Percentiles rank a stretch among this genome's conserved stretches.
Conservation (phyloP, 2,113 vertebrate genomes). For the Pangasianodon gigas region DNA sequence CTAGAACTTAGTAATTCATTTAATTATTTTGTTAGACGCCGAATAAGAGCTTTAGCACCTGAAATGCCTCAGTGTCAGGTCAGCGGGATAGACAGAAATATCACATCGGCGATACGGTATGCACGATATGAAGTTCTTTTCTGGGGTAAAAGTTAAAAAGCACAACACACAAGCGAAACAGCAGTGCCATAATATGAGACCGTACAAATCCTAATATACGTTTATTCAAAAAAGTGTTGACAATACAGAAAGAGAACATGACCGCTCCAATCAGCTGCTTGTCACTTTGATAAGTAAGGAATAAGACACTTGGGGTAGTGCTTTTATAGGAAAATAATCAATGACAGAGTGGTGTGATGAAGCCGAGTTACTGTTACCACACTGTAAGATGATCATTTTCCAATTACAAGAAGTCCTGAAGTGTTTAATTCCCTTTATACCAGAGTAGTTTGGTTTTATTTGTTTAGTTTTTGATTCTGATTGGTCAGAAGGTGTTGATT, state of each 20-base stretch:
- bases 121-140: background rate
- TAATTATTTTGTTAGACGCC: background rate
- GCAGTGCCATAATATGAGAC: background rate
- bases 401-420: no score
- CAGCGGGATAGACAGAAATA: background rate
- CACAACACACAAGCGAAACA: background rate
- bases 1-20: rapidly evolving
- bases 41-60: background rate
- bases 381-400: background rate
- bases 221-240: background rate
- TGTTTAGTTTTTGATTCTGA: background rate
- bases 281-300: background rate
- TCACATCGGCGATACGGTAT: background rate
- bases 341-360: background rate
- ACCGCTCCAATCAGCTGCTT: no score
- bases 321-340: background rate
- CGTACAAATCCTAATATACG: background rate
- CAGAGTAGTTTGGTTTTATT: background rate
- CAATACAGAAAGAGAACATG: background rate
- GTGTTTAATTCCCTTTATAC: background rate
- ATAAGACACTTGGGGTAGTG: background rate
- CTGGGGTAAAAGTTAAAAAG: background rate
- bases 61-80: background rate
- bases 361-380: background rate
- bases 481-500: background rate